Evolutionary conservation across 2,797 vertebrate species (phyloP), one percentile per base, ranked within the genome.

Genomic region (Scarus forsteni): DNA sequence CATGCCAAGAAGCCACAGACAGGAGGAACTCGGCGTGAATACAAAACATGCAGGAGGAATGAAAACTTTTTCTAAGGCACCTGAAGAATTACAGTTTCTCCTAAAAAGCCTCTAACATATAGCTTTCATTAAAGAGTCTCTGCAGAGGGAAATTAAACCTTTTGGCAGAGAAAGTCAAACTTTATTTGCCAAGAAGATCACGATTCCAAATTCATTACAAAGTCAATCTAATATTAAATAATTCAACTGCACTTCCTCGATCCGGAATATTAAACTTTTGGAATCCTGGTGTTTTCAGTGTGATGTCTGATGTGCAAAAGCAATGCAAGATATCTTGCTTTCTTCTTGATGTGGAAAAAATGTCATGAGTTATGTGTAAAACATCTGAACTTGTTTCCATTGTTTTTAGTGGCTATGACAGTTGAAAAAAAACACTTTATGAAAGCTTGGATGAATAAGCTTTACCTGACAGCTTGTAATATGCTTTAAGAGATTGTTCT

Each of bases 1-100:
- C 2, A 5, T 0, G 39, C 78, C 74, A 78, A 72, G 35, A 78
- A 60, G 53, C 74, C 60, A 59, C 58, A 77, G 80, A 84, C 82
- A 80, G 66, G 34, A 70, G 76, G 10, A 51, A 71, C 83, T 75
- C 54, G 49, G 45, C 59, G 63, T 77, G 75, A 85, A 85, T 79
- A 77, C 67, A 66, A 79, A 89, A 71, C 52, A 61, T 7, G 16
- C 15, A 51, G 60, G 1, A 34, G 16, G 19, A 38, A 57, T 58
- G n/a, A 61, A 55, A 63, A 55, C 13, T 36, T 61, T 50, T n/a
- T 6, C 19, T 19, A 57, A n/a, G 43, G 27, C 38, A 46, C 1
- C 48, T 34, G 57, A 34, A 59, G 49, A 73, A 35, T 35, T 43
- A 27, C 3, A 38, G 11, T 60, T 71, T 73, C 13, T 66, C 15